Conservation (phyloP, 2,797 vertebrate species). For the Eulemur coronatus region DNA sequence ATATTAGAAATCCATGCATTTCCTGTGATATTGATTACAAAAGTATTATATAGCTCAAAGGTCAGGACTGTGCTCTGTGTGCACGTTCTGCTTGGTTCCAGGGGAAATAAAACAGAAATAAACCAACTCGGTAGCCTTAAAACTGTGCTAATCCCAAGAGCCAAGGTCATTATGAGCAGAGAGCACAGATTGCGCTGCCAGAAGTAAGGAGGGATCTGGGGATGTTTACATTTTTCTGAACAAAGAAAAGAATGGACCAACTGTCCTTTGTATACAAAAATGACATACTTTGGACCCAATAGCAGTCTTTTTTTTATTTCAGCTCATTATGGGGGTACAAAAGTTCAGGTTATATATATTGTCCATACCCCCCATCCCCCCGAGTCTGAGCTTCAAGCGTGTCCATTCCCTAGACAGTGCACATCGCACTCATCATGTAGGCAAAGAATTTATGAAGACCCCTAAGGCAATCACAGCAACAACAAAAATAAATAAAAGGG, state of each 20-base stretch:
- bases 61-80: constrained; percentile 62
- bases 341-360: too few species aligned
- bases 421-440: too few species aligned
- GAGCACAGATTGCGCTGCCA: neutral
- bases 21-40: constrained; percentile 79
- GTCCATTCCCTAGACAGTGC: too few species aligned
- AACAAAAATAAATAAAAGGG: too few species aligned
- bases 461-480: too few species aligned
- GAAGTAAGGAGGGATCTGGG: constrained; percentile 1
- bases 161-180: constrained; percentile 20
- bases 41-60: constrained; percentile 78
- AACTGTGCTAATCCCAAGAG: constrained; percentile 1
- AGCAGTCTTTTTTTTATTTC: too few species aligned
- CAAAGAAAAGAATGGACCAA: neutral
- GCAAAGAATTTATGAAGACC: too few species aligned
- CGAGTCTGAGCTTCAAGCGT: too few species aligned
- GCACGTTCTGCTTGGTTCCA: constrained; percentile 16
- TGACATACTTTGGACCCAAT: neutral
- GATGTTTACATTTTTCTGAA: constrained; percentile 45
- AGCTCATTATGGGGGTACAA: too few species aligned
- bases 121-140: constrained; percentile 26
- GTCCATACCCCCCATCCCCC: too few species aligned
- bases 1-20: constrained; percentile 76
- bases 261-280: constrained; percentile 31
- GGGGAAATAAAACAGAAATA: constrained; percentile 60